Percentiles rank a stretch among this genome's conserved stretches.
Evolutionary conservation across 2,888 invertebrate genomes (phyloP).

Genomic region (Ferdinandea cuprea): DNA sequence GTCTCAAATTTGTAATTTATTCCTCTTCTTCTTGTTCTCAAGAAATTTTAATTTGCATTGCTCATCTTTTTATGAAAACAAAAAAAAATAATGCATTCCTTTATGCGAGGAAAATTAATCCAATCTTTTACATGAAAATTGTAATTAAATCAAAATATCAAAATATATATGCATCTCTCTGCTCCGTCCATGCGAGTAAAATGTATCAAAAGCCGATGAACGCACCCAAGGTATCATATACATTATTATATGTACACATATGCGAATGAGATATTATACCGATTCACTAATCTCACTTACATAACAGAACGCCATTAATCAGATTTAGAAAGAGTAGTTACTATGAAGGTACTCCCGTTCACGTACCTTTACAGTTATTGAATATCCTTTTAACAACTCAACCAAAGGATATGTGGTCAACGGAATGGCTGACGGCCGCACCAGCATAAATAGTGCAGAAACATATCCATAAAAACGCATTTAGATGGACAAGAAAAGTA

Average conservation of each 20-base stretch:
- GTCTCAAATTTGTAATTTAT: no score
- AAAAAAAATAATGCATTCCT: no score
- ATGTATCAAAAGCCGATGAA: slow-evolving; percentile 15
- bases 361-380: slow-evolving; percentile 31
- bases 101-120: no score
- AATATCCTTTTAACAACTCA: slow-evolving; percentile 41
- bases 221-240: slow-evolving; percentile 39
- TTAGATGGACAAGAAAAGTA: slow-evolving; percentile 22
- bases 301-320: slow-evolving; percentile 62
- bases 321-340: slow-evolving; percentile 47
- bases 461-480: slow-evolving; percentile 47
- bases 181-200: neutral
- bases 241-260: neutral
- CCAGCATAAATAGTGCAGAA: slow-evolving; percentile 12
- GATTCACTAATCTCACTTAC: slow-evolving; percentile 50
- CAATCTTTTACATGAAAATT: slow-evolving; percentile 24
- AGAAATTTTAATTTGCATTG: no score
- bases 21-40: no score
- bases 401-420: neutral
- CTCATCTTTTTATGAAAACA: no score
- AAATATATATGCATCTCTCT: slow-evolving; percentile 3
- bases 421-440: neutral
- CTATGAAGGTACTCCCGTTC: neutral
- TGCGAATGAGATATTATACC: neutral
- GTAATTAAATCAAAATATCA: slow-evolving; percentile 60